Percentiles rank a stretch among this genome's conserved stretches.
phyloP scores from a whole-genome alignment of 2,888 invertebrate species.

The Dryobota labecula region DNA sequence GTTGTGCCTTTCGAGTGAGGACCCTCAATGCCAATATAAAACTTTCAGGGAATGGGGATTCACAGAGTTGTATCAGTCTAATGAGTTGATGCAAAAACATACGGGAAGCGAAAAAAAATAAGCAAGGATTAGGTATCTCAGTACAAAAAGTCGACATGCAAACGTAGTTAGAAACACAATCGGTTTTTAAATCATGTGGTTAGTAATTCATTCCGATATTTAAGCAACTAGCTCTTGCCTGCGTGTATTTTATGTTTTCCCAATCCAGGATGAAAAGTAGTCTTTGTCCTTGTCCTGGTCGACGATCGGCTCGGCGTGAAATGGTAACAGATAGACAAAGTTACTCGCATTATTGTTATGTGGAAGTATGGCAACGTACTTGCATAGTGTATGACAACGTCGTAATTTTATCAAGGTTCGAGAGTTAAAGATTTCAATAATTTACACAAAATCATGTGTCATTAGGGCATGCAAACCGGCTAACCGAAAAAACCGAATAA shows the following conservation, averaged over 20 bases:
- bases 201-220: not conserved
- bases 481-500: no score
- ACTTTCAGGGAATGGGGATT: not conserved
- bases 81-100: not conserved
- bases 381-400: not conserved
- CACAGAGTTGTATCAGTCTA: not conserved
- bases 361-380: not conserved
- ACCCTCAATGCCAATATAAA: not conserved
- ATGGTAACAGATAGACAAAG: not conserved
- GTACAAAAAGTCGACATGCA: not conserved
- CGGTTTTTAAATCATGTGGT: no score
- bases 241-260: not conserved
- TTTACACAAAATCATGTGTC: not conserved
- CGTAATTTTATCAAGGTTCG: not conserved
- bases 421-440: not conserved
- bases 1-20: not conserved
- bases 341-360: not conserved
- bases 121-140: not conserved
- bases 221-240: no score
- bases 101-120: not conserved
- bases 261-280: not conserved
- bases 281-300: not conserved
- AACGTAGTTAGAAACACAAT: no score
- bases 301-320: not conserved
- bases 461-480: no score